Percentiles rank a stretch among this genome's conserved stretches.
Evolutionary conservation across 2,888 invertebrate genomes (phyloP).

Genomic region (Coecobrya sp.): DNA sequence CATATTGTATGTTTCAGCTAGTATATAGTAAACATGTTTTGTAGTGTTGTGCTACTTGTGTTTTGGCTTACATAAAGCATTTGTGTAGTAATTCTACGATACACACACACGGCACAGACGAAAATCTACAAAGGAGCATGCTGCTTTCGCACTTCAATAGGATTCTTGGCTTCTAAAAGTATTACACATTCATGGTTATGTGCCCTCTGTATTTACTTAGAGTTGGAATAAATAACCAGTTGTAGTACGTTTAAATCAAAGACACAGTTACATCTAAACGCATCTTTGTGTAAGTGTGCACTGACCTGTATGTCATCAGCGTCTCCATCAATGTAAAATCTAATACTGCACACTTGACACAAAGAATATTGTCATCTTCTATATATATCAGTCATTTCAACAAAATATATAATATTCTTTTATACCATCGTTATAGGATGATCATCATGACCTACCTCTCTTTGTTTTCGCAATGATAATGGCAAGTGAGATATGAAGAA

Average conservation of each 20-base stretch:
- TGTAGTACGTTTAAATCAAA: background rate
- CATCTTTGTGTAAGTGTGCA: conserved; percentile 20
- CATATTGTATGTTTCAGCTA: background rate
- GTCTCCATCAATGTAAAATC: background rate
- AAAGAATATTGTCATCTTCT: background rate
- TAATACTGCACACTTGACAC: background rate
- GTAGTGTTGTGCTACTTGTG: no score
- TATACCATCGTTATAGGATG: background rate
- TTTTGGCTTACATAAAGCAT: background rate
- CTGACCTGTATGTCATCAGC: conserved; percentile 1
- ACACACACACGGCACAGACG: background rate
- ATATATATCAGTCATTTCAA: background rate
- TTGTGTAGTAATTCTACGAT: background rate
- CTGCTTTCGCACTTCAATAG: background rate
- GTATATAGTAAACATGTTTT: background rate
- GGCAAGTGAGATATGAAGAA: conserved; percentile 3
- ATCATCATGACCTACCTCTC: conserved; percentile 12
- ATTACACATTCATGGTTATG: background rate
- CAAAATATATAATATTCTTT: background rate
- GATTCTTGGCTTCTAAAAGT: conserved; percentile 9
- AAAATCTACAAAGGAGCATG: background rate
- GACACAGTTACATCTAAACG: background rate
- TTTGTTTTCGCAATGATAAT: conserved; percentile 34
- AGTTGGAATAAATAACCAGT: background rate
- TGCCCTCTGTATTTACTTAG: background rate